Evolutionary conservation across 2,797 vertebrate species (phyloP), one percentile per base, ranked within the genome.

Genomic region (Trachops cirrhosus): DNA sequence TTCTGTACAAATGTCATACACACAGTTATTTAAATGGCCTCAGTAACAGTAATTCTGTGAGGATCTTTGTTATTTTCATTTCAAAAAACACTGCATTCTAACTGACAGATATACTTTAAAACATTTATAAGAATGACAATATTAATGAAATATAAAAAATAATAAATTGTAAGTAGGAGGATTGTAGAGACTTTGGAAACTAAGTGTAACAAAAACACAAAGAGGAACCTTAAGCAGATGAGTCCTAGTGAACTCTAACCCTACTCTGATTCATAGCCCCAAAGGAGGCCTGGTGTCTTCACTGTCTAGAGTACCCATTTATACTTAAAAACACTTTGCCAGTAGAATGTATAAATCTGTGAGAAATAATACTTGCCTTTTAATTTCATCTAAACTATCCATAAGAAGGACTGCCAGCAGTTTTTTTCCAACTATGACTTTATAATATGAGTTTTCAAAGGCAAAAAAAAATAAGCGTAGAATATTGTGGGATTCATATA

Each of bases 361-460:
- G 83, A 92, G 50, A 91, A 67, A 82, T 32, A 89, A 46, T 4
- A 50, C 14, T 83, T 93, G 84, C 18, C 37, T 92, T 93, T 86
- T 84, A 80, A 75, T 96, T 32, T 85, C 39, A 48, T 52, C 52
- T 7, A 95, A 83, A 57, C 26, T 73, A 91, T 46, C 39, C 21
- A 1, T 15, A 92, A 83, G 93, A 86, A 97, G 21, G 29, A 87
- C 82, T 94, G 57, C 74, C 29, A 86, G 39, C 29, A 24, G 57
- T 26, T 85, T 59, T 54, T 85, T 54, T 80, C 94, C 41, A 80
- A 44, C 48, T 95, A 22, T 89, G 97, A 92, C 62, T 97, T 97
- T 80, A 89, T 79, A 93, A 24, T 71, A 78, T 96, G 97, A 48
- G 88, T 98, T 97, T 98, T 91, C 95, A 94, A 96, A 98, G 74